Evolutionary conservation across 2,797 vertebrate genomes (phyloP).

Genomic region (Lagothrix lagotricha): DNA sequence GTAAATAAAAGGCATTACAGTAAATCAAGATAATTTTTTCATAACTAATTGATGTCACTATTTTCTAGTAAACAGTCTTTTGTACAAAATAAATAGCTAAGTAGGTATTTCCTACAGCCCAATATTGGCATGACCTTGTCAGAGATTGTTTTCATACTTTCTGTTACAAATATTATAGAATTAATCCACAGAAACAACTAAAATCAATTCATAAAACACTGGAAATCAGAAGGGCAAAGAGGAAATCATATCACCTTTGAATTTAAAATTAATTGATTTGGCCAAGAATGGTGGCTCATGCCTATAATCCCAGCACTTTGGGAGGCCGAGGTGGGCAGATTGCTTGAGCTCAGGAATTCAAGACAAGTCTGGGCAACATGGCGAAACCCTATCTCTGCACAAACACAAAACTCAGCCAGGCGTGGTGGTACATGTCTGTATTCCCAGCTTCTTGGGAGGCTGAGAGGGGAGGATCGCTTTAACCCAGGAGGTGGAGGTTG

Average conservation of each 20-base stretch:
- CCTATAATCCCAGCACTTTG: neutral
- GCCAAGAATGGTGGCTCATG: neutral
- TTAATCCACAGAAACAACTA: neutral
- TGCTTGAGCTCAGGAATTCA: too few species aligned
- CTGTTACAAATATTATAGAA: neutral
- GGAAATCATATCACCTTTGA: neutral
- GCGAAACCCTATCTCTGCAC: too few species aligned
- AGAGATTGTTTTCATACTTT: neutral
- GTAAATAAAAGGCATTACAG: neutral
- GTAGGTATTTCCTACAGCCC: neutral
- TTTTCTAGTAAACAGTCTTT: neutral
- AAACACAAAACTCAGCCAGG: too few species aligned
- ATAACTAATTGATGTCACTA: neutral
- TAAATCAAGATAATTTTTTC: neutral
- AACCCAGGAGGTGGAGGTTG: too few species aligned
- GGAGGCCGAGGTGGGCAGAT: neutral
- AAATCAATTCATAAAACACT: conserved; percentile 10
- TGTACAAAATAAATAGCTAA: neutral
- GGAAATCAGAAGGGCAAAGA: neutral
- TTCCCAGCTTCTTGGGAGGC: too few species aligned
- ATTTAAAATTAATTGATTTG: conserved; percentile 37
- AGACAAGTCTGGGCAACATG: too few species aligned
- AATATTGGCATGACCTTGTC: neutral
- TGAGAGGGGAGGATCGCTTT: too few species aligned
- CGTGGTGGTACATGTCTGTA: too few species aligned